Conservation (phyloP, 2,797 vertebrate genomes). For the Xenentodon cancila region DNA sequence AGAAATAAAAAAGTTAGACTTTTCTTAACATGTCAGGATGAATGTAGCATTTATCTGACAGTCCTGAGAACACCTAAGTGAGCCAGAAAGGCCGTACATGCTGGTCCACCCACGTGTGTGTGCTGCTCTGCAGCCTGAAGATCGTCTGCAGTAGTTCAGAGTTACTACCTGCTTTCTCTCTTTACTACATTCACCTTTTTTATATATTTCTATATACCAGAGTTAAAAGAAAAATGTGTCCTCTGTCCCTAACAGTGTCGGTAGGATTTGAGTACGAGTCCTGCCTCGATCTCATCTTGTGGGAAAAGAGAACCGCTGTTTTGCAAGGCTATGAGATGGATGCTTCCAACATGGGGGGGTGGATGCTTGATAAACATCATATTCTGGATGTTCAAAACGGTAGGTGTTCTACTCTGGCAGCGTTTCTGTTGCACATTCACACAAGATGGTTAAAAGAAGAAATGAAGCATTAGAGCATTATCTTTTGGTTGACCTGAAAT, state of each 20-base stretch:
- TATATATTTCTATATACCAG: neutral
- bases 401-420: slow-evolving; percentile 55
- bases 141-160: neutral
- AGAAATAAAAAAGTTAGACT: too few relatives aligned
- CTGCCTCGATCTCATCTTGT: slow-evolving; percentile 94
- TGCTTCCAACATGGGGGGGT: slow-evolving; percentile 97
- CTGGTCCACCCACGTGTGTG: too few relatives aligned
- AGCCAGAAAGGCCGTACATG: too few relatives aligned
- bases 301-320: slow-evolving; percentile 95
- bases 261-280: slow-evolving; percentile 98
- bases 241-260: slow-evolving; percentile 84
- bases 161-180: too few relatives aligned
- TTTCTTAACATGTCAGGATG: too few relatives aligned
- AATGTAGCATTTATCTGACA: too few relatives aligned
- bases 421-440: too few relatives aligned
- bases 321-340: slow-evolving; percentile 95
- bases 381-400: slow-evolving; percentile 95
- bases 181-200: neutral
- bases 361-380: slow-evolving; percentile 95
- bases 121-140: too few relatives aligned
- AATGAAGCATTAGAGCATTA: neutral
- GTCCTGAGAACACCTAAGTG: too few relatives aligned
- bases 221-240: neutral
- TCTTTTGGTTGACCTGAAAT: neutral
- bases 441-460: too few relatives aligned